Evolutionary conservation across 2,888 invertebrate species (phyloP).

Genomic region (Holacanthella duospinosa): DNA sequence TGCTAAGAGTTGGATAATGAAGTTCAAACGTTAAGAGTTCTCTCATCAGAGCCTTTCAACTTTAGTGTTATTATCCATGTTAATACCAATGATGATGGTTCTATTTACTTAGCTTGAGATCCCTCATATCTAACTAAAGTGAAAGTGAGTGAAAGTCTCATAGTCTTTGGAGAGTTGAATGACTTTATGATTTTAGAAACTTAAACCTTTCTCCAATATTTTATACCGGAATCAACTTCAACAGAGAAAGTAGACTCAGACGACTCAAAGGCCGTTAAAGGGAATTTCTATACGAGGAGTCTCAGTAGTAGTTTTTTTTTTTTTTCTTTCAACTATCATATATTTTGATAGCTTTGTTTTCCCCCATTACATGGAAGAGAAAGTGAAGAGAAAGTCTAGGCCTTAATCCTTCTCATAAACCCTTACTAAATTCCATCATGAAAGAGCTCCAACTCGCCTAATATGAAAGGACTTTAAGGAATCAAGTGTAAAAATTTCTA

Average conservation of each 20-base stretch:
- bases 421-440: background rate
- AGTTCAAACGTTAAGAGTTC: background rate
- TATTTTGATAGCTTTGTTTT: constrained; percentile 6
- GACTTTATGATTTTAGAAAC: constrained; percentile 2
- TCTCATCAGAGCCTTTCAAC: background rate
- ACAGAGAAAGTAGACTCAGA: too few relatives aligned
- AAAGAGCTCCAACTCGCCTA: background rate
- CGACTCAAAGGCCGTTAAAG: background rate
- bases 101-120: background rate
- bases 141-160: background rate
- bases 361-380: background rate
- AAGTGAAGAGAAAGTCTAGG: background rate
- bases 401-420: constrained; percentile 2
- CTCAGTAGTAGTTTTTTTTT: background rate
- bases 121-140: background rate
- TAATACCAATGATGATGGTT: background rate
- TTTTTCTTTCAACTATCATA: background rate
- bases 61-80: constrained; percentile 1
- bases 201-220: constrained; percentile 1
- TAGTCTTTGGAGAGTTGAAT: background rate
- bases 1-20: background rate
- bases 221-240: background rate
- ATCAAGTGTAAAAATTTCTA: background rate
- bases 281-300: background rate
- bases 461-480: background rate